Conservation (phyloP, 2,797 vertebrate species). For the Gallirallus australis region DNA sequence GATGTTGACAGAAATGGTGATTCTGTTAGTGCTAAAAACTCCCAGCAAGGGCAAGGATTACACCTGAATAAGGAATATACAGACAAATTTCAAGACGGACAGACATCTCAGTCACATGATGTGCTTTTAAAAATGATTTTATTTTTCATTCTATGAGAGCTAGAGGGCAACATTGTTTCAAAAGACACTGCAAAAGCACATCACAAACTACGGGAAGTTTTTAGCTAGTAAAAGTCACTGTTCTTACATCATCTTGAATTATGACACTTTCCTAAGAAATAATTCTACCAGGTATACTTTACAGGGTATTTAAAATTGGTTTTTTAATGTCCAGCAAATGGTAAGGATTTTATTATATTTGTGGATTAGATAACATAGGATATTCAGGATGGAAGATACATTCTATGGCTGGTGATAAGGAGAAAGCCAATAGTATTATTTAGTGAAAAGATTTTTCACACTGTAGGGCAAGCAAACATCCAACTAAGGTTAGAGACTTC, state of each 20-base stretch:
- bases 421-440: background rate
- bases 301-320: background rate
- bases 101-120: background rate
- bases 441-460: background rate
- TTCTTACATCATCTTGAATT: background rate
- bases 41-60: background rate
- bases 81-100: background rate
- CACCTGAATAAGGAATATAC: background rate
- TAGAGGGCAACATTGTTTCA: slow-evolving; percentile 39
- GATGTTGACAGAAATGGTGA: background rate
- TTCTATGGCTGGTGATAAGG: background rate
- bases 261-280: background rate
- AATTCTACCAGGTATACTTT: background rate
- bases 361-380: background rate
- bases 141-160: background rate
- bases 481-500: background rate
- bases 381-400: background rate
- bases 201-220: background rate
- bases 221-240: background rate
- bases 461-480: background rate
- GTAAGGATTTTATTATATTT: background rate
- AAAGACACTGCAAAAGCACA: background rate
- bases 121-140: background rate
- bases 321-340: background rate
- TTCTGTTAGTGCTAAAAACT: background rate